A percentile compares a stretch with the other conserved stretches of the same genome.
These are phyloP conservation scores for Ommatoiulus sabulosus DNA, from an alignment of 2,888 invertebrate species.

Conservation along the genomic window DNA sequence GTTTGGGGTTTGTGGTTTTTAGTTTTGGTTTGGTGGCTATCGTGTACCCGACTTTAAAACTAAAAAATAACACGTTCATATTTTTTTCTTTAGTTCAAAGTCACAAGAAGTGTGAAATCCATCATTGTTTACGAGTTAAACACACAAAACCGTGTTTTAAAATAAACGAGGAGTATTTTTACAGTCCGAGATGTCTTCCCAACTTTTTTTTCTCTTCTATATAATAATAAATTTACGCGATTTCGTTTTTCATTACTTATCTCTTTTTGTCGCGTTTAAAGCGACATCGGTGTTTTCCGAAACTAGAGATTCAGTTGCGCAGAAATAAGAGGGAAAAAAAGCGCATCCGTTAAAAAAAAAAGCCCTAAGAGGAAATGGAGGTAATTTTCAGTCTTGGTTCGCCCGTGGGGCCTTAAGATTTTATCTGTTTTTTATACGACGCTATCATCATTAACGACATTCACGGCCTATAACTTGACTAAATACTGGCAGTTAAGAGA, in stretches of 20 bases:
- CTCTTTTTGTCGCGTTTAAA: conserved; percentile 29
- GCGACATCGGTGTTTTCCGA: conserved; percentile 47
- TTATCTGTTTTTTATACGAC: conserved; percentile 45
- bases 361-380: conserved; percentile 49
- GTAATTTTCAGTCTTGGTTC: conserved; percentile 42
- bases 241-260: conserved; percentile 35
- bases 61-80: no score
- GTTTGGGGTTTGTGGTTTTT: no score
- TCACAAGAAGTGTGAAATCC: no score
- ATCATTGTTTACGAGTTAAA: no score
- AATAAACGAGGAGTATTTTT: not conserved
- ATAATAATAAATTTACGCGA: not conserved
- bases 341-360: not conserved
- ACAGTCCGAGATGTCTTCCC: not conserved
- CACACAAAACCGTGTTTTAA: no score
- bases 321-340: not conserved
- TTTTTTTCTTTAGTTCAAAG: no score
- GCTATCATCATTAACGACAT: conserved; percentile 52
- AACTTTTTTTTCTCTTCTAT: not conserved
- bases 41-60: no score
- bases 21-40: no score
- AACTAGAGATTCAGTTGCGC: not conserved
- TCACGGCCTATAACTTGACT: conserved; percentile 27
- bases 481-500: conserved; percentile 17
- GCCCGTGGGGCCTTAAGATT: conserved; percentile 29